These are phyloP conservation scores for Temnothorax unifasciatus DNA, from an alignment of 2,888 invertebrate genomes.

Conservation along the genomic window DNA sequence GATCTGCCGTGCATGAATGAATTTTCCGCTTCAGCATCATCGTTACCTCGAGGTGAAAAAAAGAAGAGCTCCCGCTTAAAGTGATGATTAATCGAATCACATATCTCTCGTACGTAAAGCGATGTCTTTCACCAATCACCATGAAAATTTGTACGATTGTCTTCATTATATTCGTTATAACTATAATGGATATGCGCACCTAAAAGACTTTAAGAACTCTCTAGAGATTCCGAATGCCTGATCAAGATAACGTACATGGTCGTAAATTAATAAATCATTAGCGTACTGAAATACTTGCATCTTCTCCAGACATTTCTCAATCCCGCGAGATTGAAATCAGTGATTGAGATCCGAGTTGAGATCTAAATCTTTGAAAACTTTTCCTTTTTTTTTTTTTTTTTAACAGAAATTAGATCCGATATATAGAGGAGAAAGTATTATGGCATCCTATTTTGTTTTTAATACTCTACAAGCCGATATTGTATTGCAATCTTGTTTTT, in stretches of 20 bases:
- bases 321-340: background rate
- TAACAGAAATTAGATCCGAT: background rate
- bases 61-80: background rate
- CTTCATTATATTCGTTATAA: background rate
- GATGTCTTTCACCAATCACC: background rate
- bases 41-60: background rate
- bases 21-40: constrained; percentile 67
- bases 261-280: constrained; percentile 6
- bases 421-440: background rate
- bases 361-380: background rate
- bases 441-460: background rate
- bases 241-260: background rate
- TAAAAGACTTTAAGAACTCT: background rate
- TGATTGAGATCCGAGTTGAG: background rate
- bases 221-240: background rate
- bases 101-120: background rate
- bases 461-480: background rate
- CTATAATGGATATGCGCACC: background rate
- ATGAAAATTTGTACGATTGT: background rate
- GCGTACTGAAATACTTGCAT: background rate
- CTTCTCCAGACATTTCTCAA: background rate
- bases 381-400: background rate
- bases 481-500: background rate
- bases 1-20: constrained; percentile 76
- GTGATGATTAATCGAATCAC: background rate